Evolutionary conservation across 2,888 invertebrate genomes (phyloP), one percentile per base, ranked within the genome.

Genomic region (Eucriotettix oculatus): DNA sequence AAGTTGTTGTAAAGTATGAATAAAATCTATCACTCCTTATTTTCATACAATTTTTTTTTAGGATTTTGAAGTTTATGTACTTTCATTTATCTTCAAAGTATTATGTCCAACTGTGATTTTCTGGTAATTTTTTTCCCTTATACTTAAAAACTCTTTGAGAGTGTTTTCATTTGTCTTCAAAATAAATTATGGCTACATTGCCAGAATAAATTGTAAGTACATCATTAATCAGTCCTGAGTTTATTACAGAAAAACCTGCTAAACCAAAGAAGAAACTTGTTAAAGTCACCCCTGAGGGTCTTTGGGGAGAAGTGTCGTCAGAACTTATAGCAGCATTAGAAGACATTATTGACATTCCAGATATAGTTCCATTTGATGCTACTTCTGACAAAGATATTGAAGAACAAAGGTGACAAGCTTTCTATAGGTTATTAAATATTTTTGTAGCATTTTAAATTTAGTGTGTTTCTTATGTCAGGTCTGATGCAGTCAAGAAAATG

Each of bases 401-500:
- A 68, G 87, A 92, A 69, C 94, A 95, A 76, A 92, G 88, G 91
- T 90, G 76, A 72, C 5, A 48, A 9, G 48, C n/a, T 48, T 48
- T 48, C 12, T n/a, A 14, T 48, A 5, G 12, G 48, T 48, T 64
- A 63, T 63, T 62, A 65, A 58, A 63, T 56, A 63, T n/a, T 52
- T 48, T 62, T 63, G 63, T 62, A 62, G 41, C 29, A 29, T 56
- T 57, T 57, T 64, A 64, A 65, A 16, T 57, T 14, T 41, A 48
- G n/a, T 53, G 17, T 58, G 10, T 55, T 55, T 41, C n/a, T 41
- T 14, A 41, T 55, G 29, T 3, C 75, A 94, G 93, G 73, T 82
- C 82, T 63, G 86, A 88, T 69, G 90, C 93, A 62, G 90, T 96
- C 88, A 84, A 85, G 70, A 85, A 82, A 68, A 85, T 95, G 66